These are phyloP conservation scores for Pipa parva DNA, from an alignment of 2,113 vertebrate genomes.

Conservation along the genomic window DNA sequence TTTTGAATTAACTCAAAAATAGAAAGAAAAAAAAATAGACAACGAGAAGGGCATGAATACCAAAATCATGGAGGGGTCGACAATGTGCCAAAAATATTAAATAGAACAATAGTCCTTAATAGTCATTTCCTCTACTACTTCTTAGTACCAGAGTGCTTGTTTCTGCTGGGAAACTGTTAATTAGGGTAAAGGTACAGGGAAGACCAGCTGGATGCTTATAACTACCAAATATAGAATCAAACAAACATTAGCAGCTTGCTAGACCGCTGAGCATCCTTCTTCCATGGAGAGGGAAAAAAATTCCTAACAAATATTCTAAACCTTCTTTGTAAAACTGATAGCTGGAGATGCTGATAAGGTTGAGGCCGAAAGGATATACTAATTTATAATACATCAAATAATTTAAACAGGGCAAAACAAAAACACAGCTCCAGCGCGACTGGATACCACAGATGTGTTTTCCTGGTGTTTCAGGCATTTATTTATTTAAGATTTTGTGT, in stretches of 20 bases:
- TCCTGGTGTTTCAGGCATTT: conserved; percentile 15
- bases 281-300: conserved; percentile 6
- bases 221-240: conserved; percentile 7
- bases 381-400: conserved; percentile 12
- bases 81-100: conserved; percentile 30
- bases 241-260: not conserved
- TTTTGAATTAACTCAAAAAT: too few relatives aligned
- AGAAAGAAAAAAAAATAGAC: not conserved
- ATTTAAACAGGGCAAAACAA: not conserved
- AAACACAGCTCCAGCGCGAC: not conserved
- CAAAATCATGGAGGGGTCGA: conserved; percentile 4
- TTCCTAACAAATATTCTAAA: conserved; percentile 11
- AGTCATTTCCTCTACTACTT: conserved; percentile 25
- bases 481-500: conserved; percentile 15
- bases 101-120: conserved; percentile 21
- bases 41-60: not conserved
- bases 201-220: conserved; percentile 15
- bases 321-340: conserved; percentile 25
- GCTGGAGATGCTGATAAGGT: conserved; percentile 15
- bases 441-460: conserved; percentile 4
- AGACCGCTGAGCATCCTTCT: conserved; percentile 24
- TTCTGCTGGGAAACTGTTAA: conserved; percentile 23
- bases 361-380: conserved; percentile 23
- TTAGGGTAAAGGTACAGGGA: not conserved
- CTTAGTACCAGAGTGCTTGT: not conserved